These are phyloP conservation scores for Hippocampus barbouri DNA, from an alignment of 2,113 vertebrate species.

Conservation along the genomic window DNA sequence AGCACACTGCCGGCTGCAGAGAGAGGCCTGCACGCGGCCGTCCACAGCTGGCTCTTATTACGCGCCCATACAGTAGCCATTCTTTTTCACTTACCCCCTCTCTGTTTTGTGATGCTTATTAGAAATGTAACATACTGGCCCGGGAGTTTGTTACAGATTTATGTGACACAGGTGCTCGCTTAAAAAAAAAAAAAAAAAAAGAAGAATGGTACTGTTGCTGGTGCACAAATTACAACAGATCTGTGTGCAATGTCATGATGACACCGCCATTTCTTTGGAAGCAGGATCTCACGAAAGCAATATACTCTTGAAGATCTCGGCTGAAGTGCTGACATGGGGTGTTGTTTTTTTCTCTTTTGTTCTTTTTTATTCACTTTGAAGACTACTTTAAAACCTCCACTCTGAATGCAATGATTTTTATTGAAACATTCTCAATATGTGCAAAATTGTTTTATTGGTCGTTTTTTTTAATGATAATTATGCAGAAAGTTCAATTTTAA, in stretches of 20 bases:
- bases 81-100: constrained; percentile 83
- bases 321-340: too few species aligned
- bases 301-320: background rate
- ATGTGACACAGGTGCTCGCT: constrained; percentile 82
- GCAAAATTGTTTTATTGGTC: too few species aligned
- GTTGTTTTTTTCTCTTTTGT: background rate
- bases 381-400: background rate
- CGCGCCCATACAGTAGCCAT: constrained; percentile 81
- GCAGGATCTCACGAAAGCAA: background rate
- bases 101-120: constrained; percentile 84
- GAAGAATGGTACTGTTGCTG: constrained; percentile 30
- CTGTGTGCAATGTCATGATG: background rate
- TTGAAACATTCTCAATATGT: background rate
- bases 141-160: constrained; percentile 83
- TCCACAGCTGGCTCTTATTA: constrained; percentile 95
- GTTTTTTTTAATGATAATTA: too few species aligned
- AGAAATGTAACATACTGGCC: constrained; percentile 84
- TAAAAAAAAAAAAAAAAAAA: constrained; percentile 54
- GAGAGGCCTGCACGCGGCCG: constrained; percentile 61
- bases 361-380: background rate
- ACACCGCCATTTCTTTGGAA: background rate
- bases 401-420: background rate
- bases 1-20: constrained; percentile 41
- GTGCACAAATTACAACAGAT: constrained; percentile 22
- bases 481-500: background rate